A percentile compares a stretch with the other conserved stretches of the same genome.
Evolutionary conservation across 2,888 invertebrate genomes (phyloP).

Genomic region (Ornithoptera priamus): DNA sequence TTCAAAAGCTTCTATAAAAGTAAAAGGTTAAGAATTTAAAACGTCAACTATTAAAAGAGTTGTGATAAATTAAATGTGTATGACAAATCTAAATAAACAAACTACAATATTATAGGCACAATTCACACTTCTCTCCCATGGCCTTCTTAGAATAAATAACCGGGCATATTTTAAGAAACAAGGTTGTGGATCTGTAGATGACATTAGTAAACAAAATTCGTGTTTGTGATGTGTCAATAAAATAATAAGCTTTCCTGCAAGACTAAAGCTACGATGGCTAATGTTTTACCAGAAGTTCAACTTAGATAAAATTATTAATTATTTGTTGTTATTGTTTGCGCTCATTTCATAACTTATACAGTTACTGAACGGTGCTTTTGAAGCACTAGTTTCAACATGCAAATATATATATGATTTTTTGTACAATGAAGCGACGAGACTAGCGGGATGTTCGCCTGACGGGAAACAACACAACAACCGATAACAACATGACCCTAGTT

Average conservation of each 20-base stretch:
- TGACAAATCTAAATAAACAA: slow-evolving; percentile 3
- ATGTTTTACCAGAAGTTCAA: not conserved
- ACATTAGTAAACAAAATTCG: slow-evolving; percentile 14
- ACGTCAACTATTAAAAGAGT: not conserved
- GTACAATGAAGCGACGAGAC: too few species aligned
- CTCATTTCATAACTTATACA: too few species aligned
- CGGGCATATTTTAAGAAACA: slow-evolving; percentile 15
- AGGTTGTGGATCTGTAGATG: slow-evolving; percentile 20
- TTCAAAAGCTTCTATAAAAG: too few species aligned
- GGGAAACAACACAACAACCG: too few species aligned
- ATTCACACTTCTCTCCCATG: slow-evolving; percentile 19
- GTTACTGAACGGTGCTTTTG: too few species aligned
- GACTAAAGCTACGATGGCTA: not conserved
- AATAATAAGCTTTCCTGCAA: not conserved
- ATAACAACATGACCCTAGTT: too few species aligned
- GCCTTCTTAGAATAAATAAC: slow-evolving; percentile 22
- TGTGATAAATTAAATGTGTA: not conserved
- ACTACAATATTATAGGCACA: slow-evolving; percentile 8
- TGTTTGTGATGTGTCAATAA: not conserved
- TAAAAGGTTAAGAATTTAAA: too few species aligned
- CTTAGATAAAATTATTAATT: not conserved
- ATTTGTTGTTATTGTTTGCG: too few species aligned
- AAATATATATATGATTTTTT: too few species aligned
- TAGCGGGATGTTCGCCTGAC: too few species aligned
- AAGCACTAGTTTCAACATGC: too few species aligned